Percentiles rank a stretch among this genome's conserved stretches.
phyloP scores from a whole-genome alignment of 2,113 vertebrate genomes.

The Charina bottae region DNA sequence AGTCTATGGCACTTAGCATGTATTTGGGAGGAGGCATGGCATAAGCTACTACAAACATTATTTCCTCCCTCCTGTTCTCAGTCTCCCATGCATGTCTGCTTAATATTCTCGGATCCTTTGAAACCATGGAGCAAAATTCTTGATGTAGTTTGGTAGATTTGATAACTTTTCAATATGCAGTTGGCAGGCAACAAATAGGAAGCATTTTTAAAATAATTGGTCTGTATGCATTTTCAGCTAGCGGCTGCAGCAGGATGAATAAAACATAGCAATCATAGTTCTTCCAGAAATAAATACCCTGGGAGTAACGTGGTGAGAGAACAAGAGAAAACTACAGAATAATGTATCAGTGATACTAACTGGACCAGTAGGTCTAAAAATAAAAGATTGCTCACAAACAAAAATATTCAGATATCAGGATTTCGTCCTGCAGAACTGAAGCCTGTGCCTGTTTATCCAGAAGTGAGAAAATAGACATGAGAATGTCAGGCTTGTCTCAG shows the following conservation, averaged over 20 bases:
- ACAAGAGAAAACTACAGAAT: not conserved
- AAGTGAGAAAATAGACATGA: not conserved
- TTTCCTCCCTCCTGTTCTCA: not conserved
- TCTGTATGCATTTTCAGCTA: not conserved
- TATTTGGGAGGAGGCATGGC: not conserved
- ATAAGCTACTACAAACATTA: not conserved
- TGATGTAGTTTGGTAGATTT: not conserved
- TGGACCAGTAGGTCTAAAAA: not conserved
- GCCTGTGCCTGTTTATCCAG: not conserved
- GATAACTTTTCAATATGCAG: not conserved
- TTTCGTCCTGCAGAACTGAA: not conserved
- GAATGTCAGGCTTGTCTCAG: not conserved
- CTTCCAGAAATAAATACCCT: not conserved
- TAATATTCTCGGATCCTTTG: not conserved
- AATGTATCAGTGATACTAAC: not conserved
- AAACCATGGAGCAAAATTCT: not conserved
- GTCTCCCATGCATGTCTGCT: not conserved
- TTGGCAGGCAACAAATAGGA: not conserved
- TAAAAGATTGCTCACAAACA: not conserved
- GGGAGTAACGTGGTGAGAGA: not conserved
- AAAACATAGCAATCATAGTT: not conserved
- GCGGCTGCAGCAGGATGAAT: not conserved
- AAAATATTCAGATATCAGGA: not conserved
- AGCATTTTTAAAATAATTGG: conserved; percentile 7
- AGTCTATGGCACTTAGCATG: not conserved